phyloP scores from a whole-genome alignment of 2,888 invertebrate genomes.

The Folsomia candida region DNA sequence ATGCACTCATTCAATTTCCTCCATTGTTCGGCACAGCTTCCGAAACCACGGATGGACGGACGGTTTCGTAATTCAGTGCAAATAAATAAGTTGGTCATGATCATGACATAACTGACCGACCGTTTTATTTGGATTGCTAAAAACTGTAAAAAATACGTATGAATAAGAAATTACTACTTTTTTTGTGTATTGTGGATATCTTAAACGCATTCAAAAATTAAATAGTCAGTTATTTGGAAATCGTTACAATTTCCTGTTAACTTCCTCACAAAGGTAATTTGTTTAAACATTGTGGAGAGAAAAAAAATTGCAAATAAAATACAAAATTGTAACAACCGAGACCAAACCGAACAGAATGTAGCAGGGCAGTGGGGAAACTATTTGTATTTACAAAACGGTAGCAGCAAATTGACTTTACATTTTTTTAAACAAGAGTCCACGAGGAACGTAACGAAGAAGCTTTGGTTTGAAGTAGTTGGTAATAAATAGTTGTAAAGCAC shows the following conservation, averaged over 20 bases:
- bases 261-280: no score
- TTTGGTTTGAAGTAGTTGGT: not conserved
- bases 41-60: not conserved
- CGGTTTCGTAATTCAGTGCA: not conserved
- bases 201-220: no score
- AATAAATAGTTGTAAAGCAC: not conserved
- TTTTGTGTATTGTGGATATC: no score
- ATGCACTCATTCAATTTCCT: not conserved
- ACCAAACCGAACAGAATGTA: no score
- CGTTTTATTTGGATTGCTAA: not conserved
- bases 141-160: not conserved
- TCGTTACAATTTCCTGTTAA: no score
- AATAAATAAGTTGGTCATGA: not conserved
- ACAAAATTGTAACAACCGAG: no score
- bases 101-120: not conserved
- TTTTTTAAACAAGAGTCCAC: not conserved
- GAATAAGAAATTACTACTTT: no score
- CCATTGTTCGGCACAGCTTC: not conserved
- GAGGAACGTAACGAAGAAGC: not conserved
- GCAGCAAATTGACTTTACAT: not conserved
- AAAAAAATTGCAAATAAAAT: no score
- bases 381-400: not conserved
- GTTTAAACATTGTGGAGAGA: no score
- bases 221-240: no score
- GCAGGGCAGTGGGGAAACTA: no score